phyloP scores from a whole-genome alignment of 2,888 invertebrate genomes.

The Chrysolina oricalcia region DNA sequence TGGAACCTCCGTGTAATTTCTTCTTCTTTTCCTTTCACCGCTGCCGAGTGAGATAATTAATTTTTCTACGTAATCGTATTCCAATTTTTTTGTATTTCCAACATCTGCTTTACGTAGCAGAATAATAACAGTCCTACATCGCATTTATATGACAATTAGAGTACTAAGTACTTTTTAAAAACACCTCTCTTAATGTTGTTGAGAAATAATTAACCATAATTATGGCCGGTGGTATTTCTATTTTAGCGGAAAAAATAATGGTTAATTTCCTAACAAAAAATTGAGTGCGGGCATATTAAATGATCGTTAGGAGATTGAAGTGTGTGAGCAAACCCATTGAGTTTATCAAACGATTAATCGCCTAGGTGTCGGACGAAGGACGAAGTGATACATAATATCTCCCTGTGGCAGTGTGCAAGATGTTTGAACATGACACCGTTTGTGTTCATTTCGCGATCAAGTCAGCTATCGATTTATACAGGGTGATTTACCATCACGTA shows the following conservation, averaged over 20 bases:
- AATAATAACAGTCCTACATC: conserved; percentile 44
- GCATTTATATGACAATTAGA: conserved; percentile 56
- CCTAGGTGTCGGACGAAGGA: background rate
- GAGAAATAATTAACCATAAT: conserved; percentile 56
- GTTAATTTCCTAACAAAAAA: conserved; percentile 49
- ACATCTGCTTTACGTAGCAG: conserved; percentile 46
- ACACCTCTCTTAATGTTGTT: conserved; percentile 57
- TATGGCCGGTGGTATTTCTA: conserved; percentile 46
- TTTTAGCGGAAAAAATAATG: conserved; percentile 56
- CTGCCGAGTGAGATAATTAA: conserved; percentile 7
- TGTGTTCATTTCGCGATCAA: background rate
- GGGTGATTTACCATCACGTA: too few species aligned
- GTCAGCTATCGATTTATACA: too few species aligned
- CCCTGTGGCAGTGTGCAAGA: background rate
- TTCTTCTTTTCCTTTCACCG: background rate
- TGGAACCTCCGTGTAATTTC: background rate
- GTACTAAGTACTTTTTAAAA: conserved; percentile 60
- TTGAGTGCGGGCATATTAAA: conserved; percentile 56
- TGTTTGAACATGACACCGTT: background rate
- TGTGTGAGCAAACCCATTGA: conserved; percentile 37
- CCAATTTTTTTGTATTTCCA: conserved; percentile 37
- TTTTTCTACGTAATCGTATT: conserved; percentile 19
- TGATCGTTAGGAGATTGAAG: conserved; percentile 53
- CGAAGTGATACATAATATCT: conserved; percentile 6
- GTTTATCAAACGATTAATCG: conserved; percentile 28